These are phyloP conservation scores for Scaptomyza hsui DNA, from an alignment of 1,140 invertebrate species.

Conservation along the genomic window DNA sequence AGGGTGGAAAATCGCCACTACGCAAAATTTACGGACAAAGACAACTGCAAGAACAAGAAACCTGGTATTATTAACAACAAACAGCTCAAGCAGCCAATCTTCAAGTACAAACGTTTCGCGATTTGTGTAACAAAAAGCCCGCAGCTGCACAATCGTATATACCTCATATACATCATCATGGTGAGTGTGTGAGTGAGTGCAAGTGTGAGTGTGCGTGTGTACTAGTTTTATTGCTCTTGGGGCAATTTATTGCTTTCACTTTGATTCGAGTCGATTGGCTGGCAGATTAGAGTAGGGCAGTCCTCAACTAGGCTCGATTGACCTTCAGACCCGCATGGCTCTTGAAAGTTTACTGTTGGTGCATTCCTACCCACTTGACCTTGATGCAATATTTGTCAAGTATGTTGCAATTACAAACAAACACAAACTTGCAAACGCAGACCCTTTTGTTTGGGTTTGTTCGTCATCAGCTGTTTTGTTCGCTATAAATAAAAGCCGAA, in stretches of 20 bases:
- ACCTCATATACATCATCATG: conserved; percentile 74
- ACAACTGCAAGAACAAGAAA: conserved; percentile 33
- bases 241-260: conserved; percentile 43
- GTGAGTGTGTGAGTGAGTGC: conserved; percentile 52
- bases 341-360: not conserved
- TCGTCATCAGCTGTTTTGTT: conserved; percentile 33
- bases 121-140: conserved; percentile 59
- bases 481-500: conserved; percentile 23
- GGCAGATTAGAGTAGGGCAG: conserved; percentile 11
- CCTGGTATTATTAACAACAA: conserved; percentile 17
- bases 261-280: conserved; percentile 21
- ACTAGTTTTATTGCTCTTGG: conserved; percentile 57
- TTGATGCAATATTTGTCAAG: conserved; percentile 14
- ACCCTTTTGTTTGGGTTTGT: conserved; percentile 13
- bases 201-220: conserved; percentile 27
- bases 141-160: conserved; percentile 50
- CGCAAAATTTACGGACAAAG: conserved; percentile 13
- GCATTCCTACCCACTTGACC: conserved; percentile 19
- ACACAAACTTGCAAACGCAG: not conserved
- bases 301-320: not conserved
- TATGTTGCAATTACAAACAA: conserved; percentile 2
- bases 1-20: conserved; percentile 59
- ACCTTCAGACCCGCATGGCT: conserved; percentile 11
- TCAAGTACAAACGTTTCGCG: conserved; percentile 46
- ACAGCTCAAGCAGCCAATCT: conserved; percentile 25